These are phyloP conservation scores for Petromus typicus DNA, from an alignment of 2,113 vertebrate genomes.

Conservation along the genomic window DNA sequence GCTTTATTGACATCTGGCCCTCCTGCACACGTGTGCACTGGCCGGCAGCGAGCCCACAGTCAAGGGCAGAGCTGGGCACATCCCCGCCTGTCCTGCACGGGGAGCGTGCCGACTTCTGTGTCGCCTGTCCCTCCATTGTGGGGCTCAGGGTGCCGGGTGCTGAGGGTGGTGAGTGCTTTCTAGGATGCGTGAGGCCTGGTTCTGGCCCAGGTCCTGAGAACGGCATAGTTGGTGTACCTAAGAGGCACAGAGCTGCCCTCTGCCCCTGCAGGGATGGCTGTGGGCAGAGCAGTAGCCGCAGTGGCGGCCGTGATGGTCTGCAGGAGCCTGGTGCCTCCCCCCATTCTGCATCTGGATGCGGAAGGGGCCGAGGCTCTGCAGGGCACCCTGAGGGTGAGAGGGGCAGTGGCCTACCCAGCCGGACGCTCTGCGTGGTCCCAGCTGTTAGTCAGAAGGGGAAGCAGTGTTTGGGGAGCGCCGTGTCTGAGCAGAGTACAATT, in stretches of 20 bases:
- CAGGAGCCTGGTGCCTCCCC: no score
- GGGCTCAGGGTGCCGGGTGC: neutral
- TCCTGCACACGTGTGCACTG: neutral
- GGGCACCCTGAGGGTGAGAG: neutral
- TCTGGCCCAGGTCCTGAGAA: neutral
- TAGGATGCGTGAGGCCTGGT: neutral
- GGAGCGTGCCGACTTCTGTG: neutral
- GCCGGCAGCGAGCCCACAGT: neutral
- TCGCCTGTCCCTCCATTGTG: neutral
- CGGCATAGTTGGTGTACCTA: neutral
- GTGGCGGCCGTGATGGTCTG: no score
- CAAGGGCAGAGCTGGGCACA: no score
- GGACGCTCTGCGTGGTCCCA: neutral
- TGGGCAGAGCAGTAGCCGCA: no score
- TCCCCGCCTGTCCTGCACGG: neutral
- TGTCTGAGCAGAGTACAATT: constrained; percentile 61
- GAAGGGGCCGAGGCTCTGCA: neutral
- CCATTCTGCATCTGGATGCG: neutral
- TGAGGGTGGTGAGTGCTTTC: neutral
- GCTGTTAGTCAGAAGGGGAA: constrained; percentile 48
- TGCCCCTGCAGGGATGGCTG: no score
- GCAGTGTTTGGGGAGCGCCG: constrained; percentile 44
- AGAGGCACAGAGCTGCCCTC: no score
- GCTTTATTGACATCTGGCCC: neutral
- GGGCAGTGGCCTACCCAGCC: neutral